Percentiles rank a stretch among this genome's conserved stretches.
Evolutionary conservation across 2,113 vertebrate species (phyloP).

Genomic region (Pachyramphus minor): DNA sequence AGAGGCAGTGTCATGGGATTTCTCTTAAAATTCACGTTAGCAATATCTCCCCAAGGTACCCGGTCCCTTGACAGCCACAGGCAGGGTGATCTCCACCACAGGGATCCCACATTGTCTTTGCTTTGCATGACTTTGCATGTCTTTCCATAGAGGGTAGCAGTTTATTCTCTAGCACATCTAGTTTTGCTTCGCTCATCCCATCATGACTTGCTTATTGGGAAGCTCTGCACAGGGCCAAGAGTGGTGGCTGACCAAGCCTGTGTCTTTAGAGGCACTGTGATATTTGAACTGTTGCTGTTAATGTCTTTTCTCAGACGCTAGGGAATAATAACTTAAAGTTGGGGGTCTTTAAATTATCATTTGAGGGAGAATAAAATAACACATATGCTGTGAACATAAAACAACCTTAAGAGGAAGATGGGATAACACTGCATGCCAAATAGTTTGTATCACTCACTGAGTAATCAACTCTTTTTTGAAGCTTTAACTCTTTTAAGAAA

Average conservation of each 20-base stretch:
- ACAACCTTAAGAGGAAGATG: background rate
- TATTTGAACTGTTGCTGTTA: background rate
- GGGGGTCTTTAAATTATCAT: background rate
- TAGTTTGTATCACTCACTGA: background rate
- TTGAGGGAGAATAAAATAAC: background rate
- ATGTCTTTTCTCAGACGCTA: background rate
- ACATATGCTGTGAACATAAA: background rate
- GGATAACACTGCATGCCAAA: background rate
- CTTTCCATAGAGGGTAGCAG: background rate
- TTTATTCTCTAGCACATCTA: background rate
- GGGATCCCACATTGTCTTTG: background rate
- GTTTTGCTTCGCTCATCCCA: background rate
- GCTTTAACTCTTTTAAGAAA: background rate
- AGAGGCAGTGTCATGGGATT: background rate
- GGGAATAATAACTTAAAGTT: background rate
- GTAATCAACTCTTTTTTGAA: background rate
- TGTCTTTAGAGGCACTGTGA: background rate
- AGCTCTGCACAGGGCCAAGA: background rate
- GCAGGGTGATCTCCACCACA: accelerated
- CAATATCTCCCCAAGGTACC: background rate
- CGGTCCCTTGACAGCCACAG: background rate
- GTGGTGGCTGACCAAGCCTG: background rate
- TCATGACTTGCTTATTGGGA: background rate
- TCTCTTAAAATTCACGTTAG: background rate
- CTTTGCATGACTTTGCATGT: background rate